Base-by-base conservation (phyloP, 2,888 invertebrate genomes). In the Neoitamus cyanurus region DNA sequence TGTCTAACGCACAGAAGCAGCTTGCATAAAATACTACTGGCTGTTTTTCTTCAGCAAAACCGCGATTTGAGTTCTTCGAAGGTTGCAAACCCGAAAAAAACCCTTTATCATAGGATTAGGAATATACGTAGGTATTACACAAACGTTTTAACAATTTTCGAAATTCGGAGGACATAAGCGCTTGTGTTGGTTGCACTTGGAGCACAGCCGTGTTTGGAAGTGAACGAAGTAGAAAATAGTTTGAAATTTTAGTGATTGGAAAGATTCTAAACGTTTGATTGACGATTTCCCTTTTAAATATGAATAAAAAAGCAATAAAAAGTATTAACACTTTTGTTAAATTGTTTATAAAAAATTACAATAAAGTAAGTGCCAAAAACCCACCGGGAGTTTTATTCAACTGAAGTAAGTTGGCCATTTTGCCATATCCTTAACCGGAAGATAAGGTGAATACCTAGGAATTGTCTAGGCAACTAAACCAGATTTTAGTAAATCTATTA, bases 311-410 rank as follows among this genome's bases (percentile, higher is more conserved):
- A 78, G 78, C 78, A 78, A 78, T 78, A 58, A 78, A 75, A 58
- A 78, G 78, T 78, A 78, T 78, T 78, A 78, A 78, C 48, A 78
- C 78, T 78, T 78, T 31, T 78, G 78, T 78, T 78, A 58, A 78
- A 78, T 78, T 78, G 78, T 78, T 78, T 78, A 78, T 31, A 78
- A 58, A 78, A 78, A 78, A 48, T 78, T 78, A 78, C n/a, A 78
- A 78, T 78, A 78, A 78, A 78, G 30, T 78, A 78, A 78, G 78
- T 78, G 78, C 78, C 78, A 78, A 78, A 58, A 78, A 28, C 15
- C 31, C 3, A 31, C 5, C 9, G 20, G 11, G 46, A 5, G 28
- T 78, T 78, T 78, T 58, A 58, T 48, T 78, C 7, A 20, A 25
- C n/a, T 9, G 20, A 58, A 58, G 7, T 20, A 58, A 42, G 15